Evolutionary conservation across 2,797 vertebrate genomes (phyloP).

Genomic region (Serranus cabrilla): DNA sequence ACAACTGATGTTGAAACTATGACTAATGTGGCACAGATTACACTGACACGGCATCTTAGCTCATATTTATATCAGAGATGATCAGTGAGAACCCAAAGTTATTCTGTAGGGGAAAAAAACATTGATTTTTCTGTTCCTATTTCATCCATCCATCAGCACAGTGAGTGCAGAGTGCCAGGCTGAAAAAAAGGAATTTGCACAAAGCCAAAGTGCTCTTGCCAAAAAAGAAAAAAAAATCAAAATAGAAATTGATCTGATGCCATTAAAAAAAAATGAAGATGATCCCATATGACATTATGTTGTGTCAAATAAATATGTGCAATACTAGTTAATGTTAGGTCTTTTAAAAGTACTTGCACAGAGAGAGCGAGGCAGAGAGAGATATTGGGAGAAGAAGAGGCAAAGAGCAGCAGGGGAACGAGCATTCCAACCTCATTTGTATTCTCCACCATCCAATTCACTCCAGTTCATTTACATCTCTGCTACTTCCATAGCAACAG

Average conservation of each 20-base stretch:
- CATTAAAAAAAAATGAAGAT: neutral
- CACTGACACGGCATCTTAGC: conserved; percentile 38
- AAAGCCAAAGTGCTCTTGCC: neutral
- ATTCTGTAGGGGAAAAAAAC: conserved; percentile 19
- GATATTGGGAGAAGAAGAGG: conserved; percentile 57
- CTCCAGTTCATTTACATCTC: conserved; percentile 94
- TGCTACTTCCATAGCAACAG: conserved; percentile 91
- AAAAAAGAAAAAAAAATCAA: conserved; percentile 9
- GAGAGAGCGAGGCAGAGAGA: conserved; percentile 30
- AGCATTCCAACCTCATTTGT: conserved; percentile 89
- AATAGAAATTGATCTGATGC: conserved; percentile 16
- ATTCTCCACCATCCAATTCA: conserved; percentile 91
- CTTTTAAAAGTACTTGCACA: conserved; percentile 47
- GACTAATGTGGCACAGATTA: conserved; percentile 37
- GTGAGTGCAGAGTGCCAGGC: neutral
- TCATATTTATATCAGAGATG: conserved; percentile 51
- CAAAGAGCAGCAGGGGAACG: conserved; percentile 78
- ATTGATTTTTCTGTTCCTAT: conserved; percentile 47
- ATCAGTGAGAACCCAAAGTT: conserved; percentile 23
- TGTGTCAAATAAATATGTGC: conserved; percentile 35
- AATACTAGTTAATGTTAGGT: conserved; percentile 30
- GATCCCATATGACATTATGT: conserved; percentile 21
- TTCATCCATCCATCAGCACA: conserved; percentile 36
- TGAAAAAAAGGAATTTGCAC: neutral
- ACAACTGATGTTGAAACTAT: conserved; percentile 54